Evolutionary conservation across 2,113 vertebrate genomes (phyloP), one percentile per base, ranked within the genome.

Genomic region (Catharus minimus): DNA sequence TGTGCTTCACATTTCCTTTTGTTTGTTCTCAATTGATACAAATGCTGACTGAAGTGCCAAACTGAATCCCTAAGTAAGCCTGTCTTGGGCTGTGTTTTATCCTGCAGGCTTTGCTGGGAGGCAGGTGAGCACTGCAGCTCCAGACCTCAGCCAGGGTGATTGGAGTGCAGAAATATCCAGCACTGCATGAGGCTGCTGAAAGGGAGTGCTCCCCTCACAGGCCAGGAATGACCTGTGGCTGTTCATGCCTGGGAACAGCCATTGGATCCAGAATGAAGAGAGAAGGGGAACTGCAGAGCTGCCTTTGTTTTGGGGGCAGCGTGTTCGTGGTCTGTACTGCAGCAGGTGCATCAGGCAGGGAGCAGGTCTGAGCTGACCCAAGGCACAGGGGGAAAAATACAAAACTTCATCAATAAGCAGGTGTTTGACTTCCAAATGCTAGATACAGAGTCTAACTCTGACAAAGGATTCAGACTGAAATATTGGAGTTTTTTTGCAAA

Each of bases 1-100:
- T 61, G 69, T 79, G 16, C 15, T 65, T 77, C 60, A 24, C 23
- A 33, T 62, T 91, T 87, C 64, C 67, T 86, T 93, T 89, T 15
- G 8, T 69, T 72, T 88, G 73, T 61, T 56, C 77, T 73, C 7
- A 2, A 2, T 84, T 84, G 46, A 60, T 39, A 38, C 33, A 32
- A 83, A 41, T 0, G 2, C 55, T 75, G 82, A 80, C 46, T 49
- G 53, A 89, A 86, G 87, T 39, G 43, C 49, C 78, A 72, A 86
- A 88, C 0, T 17, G 57, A 78, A 68, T 56, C 28, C n/a, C 52
- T 86, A 36, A 88, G 80, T 24, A 64, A 44, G 47, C 57, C 74
- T 47, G 75, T 43, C 50, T 85, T 0, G 1, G 69, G 38, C 57
- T 2, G 0, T 44, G 27, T 74, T 86, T 88, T 49, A 24, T 87